These are phyloP conservation scores for Platerodrilus igneus DNA, from an alignment of 2,888 invertebrate genomes.

Conservation along the genomic window DNA sequence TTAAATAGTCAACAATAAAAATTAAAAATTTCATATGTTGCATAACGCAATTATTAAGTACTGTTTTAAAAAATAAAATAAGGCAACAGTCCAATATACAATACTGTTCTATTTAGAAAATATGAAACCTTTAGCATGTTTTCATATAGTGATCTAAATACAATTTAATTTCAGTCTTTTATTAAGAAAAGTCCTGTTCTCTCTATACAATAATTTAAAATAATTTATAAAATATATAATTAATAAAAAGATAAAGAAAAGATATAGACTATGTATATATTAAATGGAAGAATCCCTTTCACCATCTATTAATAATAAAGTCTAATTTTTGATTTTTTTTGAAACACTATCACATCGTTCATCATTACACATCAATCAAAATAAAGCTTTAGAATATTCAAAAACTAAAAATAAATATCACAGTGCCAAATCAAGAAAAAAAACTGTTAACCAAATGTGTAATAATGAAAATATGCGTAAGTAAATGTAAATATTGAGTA, in stretches of 20 bases:
- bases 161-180: constrained; percentile 40
- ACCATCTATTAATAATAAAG: constrained; percentile 29
- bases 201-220: constrained; percentile 32
- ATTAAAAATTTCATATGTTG: too few relatives aligned
- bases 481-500: constrained; percentile 15
- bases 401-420: constrained; percentile 37
- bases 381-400: constrained; percentile 20
- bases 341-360: constrained; percentile 11
- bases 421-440: constrained; percentile 40
- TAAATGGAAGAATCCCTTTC: constrained; percentile 34
- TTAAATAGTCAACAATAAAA: too few relatives aligned
- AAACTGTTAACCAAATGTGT: constrained; percentile 8
- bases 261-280: constrained; percentile 25
- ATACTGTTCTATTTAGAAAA: too few relatives aligned
- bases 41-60: too few relatives aligned
- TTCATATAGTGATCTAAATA: constrained; percentile 16
- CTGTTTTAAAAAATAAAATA: too few relatives aligned
- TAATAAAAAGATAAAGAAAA: constrained; percentile 27
- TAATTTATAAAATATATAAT: constrained; percentile 32
- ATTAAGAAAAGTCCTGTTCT: constrained; percentile 37
- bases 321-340: constrained; percentile 28
- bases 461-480: constrained; percentile 14
- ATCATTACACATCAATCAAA: constrained; percentile 15
- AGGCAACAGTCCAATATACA: too few relatives aligned
- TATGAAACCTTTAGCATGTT: constrained; percentile 8